Base-by-base conservation (phyloP, 2,888 invertebrate genomes). In the Caenorhabditis sulstoni region DNA sequence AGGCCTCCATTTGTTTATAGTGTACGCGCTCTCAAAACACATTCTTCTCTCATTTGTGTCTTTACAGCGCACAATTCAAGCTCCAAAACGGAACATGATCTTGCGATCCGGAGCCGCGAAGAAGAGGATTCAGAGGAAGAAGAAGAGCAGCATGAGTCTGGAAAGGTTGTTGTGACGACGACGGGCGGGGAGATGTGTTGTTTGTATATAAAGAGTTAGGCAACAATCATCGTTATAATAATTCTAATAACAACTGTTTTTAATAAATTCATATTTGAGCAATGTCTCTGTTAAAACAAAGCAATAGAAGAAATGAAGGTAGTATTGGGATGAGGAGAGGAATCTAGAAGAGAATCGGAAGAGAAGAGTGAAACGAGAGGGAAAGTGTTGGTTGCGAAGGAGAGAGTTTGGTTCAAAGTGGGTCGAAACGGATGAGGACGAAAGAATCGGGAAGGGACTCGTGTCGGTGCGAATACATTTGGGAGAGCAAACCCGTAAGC, bases 1-100 rank as follows among this genome's bases (percentile, higher is more conserved):
- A 50, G 75, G 49, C 75, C 67, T n/a, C 41, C 75, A 7, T 75
- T 67, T 67, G 62, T 67, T 62, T 75, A 75, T 62, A 75, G 75
- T 62, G 75, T 75, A 62, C 37, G 71, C 53, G 29, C 45, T 52
- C 29, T 3, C 29, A 29, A 29, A 29, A 29, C 29, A 29, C 3
- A 29, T 29, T 29, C 22, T 29, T 23, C 22, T 23, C 23, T 8
- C 9, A 29, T 57, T 22, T 18, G 9, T 37, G 7, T 16, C 39
- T 62, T 71, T 39, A n/a, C 57, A 71, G 71, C 55, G 71, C 12
- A 49, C 55, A 71, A 71, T 71, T 14, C 57, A 55, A 12, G 57
- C 62, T 47, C 62, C 71, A 62, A 62, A 64, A 22, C 71, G 57
- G 7, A 20, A 29, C 8, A 22, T 45, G 44, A 1, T 12, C 16